Conservation (phyloP, 2,888 invertebrate species). For the Alloplasta piceator region DNA sequence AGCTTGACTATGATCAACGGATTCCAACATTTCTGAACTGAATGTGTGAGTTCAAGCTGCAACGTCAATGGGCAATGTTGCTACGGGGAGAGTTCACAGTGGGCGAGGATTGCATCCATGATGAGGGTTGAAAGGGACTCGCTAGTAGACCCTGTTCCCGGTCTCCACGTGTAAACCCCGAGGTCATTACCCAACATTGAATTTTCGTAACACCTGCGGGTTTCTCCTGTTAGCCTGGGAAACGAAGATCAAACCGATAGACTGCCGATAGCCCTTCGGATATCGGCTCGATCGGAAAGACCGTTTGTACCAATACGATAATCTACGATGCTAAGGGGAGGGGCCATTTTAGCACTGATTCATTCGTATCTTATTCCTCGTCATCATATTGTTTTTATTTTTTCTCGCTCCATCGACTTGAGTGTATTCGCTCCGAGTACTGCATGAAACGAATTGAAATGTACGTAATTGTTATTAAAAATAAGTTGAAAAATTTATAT, state of each 20-base stretch:
- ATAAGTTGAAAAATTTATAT: too few relatives aligned
- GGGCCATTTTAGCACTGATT: too few relatives aligned
- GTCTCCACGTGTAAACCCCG: constrained; percentile 1
- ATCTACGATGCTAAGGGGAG: too few relatives aligned
- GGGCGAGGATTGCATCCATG: neutral
- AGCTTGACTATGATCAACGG: neutral
- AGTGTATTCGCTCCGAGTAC: too few relatives aligned
- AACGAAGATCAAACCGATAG: constrained; percentile 82
- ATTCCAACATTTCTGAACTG: neutral
- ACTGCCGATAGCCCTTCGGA: constrained; percentile 82
- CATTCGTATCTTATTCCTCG: too few relatives aligned
- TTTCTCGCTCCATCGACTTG: too few relatives aligned
- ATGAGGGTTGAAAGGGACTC: neutral
- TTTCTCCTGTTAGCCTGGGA: constrained; percentile 80
- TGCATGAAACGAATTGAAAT: too few relatives aligned
- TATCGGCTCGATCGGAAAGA: constrained; percentile 78
- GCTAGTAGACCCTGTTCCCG: constrained; percentile 8
- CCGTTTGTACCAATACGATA: neutral
- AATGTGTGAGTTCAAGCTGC: neutral
- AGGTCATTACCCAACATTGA: constrained; percentile 57
- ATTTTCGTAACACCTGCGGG: constrained; percentile 77
- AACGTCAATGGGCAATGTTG: neutral
- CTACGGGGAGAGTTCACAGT: constrained; percentile 4
- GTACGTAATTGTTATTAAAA: too few relatives aligned
- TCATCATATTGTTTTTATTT: too few relatives aligned